A percentile compares a stretch with the other conserved stretches of the same genome.
These are phyloP conservation scores for Triplophysa dalaica DNA, from an alignment of 2,113 vertebrate species.

Conservation along the genomic window DNA sequence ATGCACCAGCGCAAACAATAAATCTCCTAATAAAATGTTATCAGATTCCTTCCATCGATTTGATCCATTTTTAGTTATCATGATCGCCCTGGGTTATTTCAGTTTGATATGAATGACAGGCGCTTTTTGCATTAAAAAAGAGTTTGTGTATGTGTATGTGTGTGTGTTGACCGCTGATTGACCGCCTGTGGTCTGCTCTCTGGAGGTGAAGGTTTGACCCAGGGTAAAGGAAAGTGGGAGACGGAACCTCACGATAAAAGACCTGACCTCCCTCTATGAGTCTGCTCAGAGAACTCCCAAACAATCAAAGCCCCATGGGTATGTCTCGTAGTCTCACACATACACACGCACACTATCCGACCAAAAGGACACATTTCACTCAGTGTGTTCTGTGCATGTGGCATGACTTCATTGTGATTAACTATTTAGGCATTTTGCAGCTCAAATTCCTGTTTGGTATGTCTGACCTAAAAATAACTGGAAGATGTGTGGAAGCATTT, in stretches of 20 bases:
- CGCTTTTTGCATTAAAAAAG: constrained; percentile 17
- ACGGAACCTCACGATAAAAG: constrained; percentile 87
- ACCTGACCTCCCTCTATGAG: constrained; percentile 65
- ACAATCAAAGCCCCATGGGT: constrained; percentile 61
- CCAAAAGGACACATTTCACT: constrained; percentile 2
- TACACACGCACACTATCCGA: constrained; percentile 19
- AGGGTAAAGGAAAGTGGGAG: constrained; percentile 82
- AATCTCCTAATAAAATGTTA: neutral
- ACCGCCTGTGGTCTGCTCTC: constrained; percentile 85
- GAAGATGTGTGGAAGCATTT: too few relatives aligned
- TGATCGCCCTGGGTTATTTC: constrained; percentile 5
- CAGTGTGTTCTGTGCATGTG: constrained; percentile 27
- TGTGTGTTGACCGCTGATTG: constrained; percentile 83
- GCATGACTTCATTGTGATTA: constrained; percentile 39
- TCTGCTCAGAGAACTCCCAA: constrained; percentile 62
- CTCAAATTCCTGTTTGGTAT: constrained; percentile 44
- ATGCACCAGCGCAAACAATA: neutral
- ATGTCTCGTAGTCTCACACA: constrained; percentile 40
- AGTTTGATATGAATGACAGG: constrained; percentile 15
- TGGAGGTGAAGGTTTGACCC: constrained; percentile 89
- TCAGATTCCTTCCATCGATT: neutral
- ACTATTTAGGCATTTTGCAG: constrained; percentile 33
- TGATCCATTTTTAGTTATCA: neutral
- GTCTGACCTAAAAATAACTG: constrained; percentile 35
- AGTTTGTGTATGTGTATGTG: constrained; percentile 36